phyloP scores from a whole-genome alignment of 2,888 invertebrate species.

The Napeogenes sylphis region DNA sequence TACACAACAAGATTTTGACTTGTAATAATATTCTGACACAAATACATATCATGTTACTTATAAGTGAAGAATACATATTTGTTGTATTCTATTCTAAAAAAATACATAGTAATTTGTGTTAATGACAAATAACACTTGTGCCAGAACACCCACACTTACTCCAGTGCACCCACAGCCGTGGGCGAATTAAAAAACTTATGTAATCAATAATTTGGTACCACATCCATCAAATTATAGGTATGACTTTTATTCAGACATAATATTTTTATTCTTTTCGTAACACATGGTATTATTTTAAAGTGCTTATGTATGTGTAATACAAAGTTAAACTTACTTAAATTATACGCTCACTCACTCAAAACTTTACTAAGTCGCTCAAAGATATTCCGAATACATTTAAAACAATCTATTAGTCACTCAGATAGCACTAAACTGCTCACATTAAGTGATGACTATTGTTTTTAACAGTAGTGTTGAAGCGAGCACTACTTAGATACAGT shows the following conservation, averaged over 20 bases:
- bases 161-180: constrained; percentile 8
- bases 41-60: too few relatives aligned
- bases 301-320: too few relatives aligned
- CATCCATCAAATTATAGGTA: background rate
- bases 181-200: constrained; percentile 27
- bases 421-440: constrained; percentile 29
- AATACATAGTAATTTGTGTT: constrained; percentile 5
- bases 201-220: constrained; percentile 21
- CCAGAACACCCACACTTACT: constrained; percentile 16
- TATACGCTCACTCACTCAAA: background rate
- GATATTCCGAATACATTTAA: background rate
- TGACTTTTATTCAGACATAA: background rate
- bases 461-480: constrained; percentile 21
- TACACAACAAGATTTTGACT: too few relatives aligned
- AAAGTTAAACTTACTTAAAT: too few relatives aligned
- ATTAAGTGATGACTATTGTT: constrained; percentile 35
- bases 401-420: constrained; percentile 16
- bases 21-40: too few relatives aligned
- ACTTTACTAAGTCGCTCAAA: background rate
- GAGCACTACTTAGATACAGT: constrained; percentile 22
- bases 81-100: too few relatives aligned
- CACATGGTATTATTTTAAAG: too few relatives aligned
- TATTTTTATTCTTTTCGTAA: too few relatives aligned
- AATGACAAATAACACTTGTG: constrained; percentile 25
- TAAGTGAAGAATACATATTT: too few relatives aligned